Percentiles rank a stretch among this genome's conserved stretches.
phyloP scores from a whole-genome alignment of 2,888 invertebrate genomes.

The Leptarthrus brevirostris region DNA sequence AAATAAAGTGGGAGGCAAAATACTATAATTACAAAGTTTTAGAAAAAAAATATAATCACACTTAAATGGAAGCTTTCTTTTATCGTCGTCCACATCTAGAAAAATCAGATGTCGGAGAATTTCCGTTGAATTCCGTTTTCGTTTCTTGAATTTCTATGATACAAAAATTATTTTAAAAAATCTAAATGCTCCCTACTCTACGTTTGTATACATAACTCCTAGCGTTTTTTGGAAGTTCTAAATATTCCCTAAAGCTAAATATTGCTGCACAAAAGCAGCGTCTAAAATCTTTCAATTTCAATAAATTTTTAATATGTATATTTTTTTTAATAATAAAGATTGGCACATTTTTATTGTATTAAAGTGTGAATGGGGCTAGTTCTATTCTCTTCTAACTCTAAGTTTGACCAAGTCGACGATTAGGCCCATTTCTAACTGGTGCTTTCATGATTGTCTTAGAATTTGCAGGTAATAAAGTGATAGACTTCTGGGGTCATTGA shows the following conservation, averaged over 20 bases:
- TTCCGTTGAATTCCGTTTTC: neutral
- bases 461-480: constrained; percentile 3
- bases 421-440: constrained; percentile 38
- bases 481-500: neutral
- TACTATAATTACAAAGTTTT: constrained; percentile 34
- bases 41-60: constrained; percentile 34
- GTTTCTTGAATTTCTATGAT: neutral
- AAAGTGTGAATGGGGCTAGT: constrained; percentile 37
- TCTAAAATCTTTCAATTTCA: constrained; percentile 38
- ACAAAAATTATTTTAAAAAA: constrained; percentile 33
- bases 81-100: constrained; percentile 17
- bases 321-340: constrained; percentile 47
- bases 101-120: constrained; percentile 6
- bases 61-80: constrained; percentile 35
- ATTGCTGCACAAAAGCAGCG: constrained; percentile 14
- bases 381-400: constrained; percentile 12
- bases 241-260: constrained; percentile 11
- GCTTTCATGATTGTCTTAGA: constrained; percentile 51
- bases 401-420: constrained; percentile 4
- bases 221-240: constrained; percentile 45
- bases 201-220: constrained; percentile 40
- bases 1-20: too few species aligned
- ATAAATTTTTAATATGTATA: constrained; percentile 20
- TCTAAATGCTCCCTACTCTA: constrained; percentile 27
- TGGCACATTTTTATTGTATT: constrained; percentile 56